Conservation (phyloP, 2,113 vertebrate genomes). For the Megaleporinus macrocephalus region DNA sequence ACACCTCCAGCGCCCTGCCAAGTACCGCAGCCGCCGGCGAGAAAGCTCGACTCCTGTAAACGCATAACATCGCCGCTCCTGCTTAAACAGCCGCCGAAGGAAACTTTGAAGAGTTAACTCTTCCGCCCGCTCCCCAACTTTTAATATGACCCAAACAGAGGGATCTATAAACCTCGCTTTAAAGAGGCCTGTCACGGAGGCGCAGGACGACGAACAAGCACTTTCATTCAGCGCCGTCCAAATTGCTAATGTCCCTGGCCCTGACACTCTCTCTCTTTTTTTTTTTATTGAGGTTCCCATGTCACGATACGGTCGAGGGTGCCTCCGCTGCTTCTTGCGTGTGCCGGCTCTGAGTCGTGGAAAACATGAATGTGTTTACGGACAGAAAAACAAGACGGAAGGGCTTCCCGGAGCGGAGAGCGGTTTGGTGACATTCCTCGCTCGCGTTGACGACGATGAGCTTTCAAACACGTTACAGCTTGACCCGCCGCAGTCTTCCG, state of each 20-base stretch:
- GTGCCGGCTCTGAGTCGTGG: constrained; percentile 53
- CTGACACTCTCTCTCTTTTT: too few species aligned
- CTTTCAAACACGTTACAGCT: neutral
- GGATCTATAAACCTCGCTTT: constrained; percentile 77
- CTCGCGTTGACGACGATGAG: constrained; percentile 4
- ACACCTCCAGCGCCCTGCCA: constrained; percentile 40
- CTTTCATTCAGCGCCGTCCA: constrained; percentile 79
- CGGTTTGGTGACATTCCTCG: constrained; percentile 25
- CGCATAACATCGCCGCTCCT: neutral
- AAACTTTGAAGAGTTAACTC: constrained; percentile 56
- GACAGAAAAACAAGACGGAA: constrained; percentile 59
- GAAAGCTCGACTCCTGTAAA: constrained; percentile 10
- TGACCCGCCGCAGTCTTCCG: neutral
- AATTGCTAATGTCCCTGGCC: constrained; percentile 83
- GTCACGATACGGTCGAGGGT: constrained; percentile 76
- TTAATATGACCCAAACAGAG: constrained; percentile 71
- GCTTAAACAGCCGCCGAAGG: constrained; percentile 53
- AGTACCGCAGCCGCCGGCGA: constrained; percentile 44
- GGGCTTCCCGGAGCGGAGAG: constrained; percentile 59
- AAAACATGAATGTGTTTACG: constrained; percentile 60
- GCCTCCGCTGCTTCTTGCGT: constrained; percentile 62
- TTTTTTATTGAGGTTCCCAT: constrained; percentile 82
- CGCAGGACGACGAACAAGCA: constrained; percentile 81
- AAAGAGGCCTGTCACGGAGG: constrained; percentile 81
- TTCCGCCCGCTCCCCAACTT: constrained; percentile 66